A percentile compares a stretch with the other conserved stretches of the same genome.
phyloP scores from a whole-genome alignment of 37 sponge, comb jelly and placozoan genomes.

The Crambe crambe region DNA sequence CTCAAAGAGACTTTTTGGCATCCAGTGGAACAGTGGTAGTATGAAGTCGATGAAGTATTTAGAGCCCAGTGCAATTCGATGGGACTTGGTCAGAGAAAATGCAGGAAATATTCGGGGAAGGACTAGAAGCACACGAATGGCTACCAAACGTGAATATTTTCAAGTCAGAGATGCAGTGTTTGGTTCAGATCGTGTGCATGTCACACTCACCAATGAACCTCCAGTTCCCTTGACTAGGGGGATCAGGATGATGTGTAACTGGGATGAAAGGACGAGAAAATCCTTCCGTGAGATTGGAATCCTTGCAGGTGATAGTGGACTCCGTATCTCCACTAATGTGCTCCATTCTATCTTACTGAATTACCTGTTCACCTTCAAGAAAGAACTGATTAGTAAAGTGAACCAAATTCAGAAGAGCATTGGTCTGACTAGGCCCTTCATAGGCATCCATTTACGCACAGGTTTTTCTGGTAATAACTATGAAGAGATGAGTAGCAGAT shows the following conservation, averaged over 20 bases:
- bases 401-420: neutral
- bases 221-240: neutral
- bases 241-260: neutral
- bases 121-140: neutral
- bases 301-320: neutral
- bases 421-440: neutral
- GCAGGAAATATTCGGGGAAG: too few species aligned
- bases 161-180: neutral
- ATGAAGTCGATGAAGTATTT: neutral
- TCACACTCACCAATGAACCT: neutral
- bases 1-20: neutral
- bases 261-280: too few species aligned
- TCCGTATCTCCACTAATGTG: neutral
- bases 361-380: neutral
- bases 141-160: neutral
- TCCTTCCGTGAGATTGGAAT: neutral
- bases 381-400: neutral
- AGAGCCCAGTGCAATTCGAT: neutral
- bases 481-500: neutral
- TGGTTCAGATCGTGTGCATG: neutral
- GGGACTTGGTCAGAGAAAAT: neutral
- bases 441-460: neutral
- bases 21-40: neutral
- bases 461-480: neutral
- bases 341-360: neutral